Percentiles rank a stretch among this genome's conserved stretches.
Evolutionary conservation across 2,797 vertebrate species (phyloP).

Genomic region (Tympanoctomys barrerae): DNA sequence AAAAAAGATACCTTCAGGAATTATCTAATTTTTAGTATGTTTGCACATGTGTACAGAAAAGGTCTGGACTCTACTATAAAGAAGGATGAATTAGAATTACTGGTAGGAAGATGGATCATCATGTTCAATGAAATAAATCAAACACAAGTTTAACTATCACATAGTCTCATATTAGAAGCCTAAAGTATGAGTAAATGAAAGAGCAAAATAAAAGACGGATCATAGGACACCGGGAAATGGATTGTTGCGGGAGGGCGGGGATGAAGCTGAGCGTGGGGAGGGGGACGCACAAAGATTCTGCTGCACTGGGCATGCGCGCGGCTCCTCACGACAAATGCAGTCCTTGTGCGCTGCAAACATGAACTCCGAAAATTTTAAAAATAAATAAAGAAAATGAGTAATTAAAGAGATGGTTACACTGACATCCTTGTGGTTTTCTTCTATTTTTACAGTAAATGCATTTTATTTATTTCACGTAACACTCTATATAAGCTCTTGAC

Average conservation of each 20-base stretch:
- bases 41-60: background rate
- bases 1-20: background rate
- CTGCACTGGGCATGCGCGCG: too few species aligned
- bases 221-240: background rate
- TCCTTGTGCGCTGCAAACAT: background rate
- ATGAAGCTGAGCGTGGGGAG: background rate
- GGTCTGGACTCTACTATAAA: background rate
- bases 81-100: background rate
- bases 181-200: background rate
- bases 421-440: conserved; percentile 28
- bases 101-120: background rate
- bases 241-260: background rate
- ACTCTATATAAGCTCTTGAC: conserved; percentile 2
- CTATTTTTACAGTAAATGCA: conserved; percentile 37
- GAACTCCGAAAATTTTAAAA: background rate
- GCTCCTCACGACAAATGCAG: background rate
- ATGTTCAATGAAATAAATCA: background rate
- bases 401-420: background rate
- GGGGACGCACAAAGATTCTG: background rate
- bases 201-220: background rate
- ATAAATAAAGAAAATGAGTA: background rate
- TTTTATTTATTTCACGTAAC: conserved; percentile 8
- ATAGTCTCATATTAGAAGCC: background rate
- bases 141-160: background rate
- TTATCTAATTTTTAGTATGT: conserved; percentile 12